Percentiles rank a stretch among this genome's conserved stretches.
phyloP scores from a whole-genome alignment of 30 jellyfish, hydroid and myxozoan genomes.

The Aurelia sp. region DNA sequence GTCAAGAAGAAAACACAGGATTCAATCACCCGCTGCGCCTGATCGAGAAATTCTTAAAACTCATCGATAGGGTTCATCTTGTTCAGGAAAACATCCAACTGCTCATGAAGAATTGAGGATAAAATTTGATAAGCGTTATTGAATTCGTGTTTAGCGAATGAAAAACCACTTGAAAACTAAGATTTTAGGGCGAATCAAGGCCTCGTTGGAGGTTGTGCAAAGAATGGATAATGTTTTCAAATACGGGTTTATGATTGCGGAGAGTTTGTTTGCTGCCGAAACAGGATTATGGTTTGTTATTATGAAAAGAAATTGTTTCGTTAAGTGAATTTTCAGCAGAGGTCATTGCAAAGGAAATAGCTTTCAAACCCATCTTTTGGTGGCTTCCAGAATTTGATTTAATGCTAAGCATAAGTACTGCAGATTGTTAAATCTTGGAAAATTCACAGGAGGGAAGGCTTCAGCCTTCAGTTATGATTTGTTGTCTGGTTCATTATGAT shows the following conservation, averaged over 20 bases:
- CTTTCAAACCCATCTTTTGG: neutral
- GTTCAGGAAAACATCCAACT: slow-evolving; percentile 10
- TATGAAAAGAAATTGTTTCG: slow-evolving; percentile 8
- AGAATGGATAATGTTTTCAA: slow-evolving; percentile 20
- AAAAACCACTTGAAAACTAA: neutral
- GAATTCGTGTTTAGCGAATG: neutral
- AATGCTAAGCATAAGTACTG: neutral
- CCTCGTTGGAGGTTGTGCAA: slow-evolving; percentile 14
- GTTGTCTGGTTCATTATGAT: no score
- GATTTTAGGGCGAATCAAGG: slow-evolving; percentile 7
- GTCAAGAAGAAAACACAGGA: neutral
- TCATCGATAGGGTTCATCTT: neutral
- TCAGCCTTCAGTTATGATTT: no score
- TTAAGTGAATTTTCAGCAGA: slow-evolving; percentile 18
- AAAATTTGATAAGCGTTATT: neutral
- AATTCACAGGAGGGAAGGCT: no score
- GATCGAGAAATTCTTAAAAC: neutral
- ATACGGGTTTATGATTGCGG: slow-evolving; percentile 7
- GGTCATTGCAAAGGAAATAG: slow-evolving; percentile 20
- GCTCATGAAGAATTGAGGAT: slow-evolving; percentile 14
- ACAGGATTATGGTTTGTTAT: slow-evolving; percentile 16
- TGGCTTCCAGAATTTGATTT: neutral
- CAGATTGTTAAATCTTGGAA: no score
- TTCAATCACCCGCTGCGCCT: neutral
- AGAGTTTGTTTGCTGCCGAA: slow-evolving; percentile 27